Evolutionary conservation across 2,888 invertebrate genomes (phyloP), one percentile per base, ranked within the genome.

Genomic region (Halocaridina rubra): DNA sequence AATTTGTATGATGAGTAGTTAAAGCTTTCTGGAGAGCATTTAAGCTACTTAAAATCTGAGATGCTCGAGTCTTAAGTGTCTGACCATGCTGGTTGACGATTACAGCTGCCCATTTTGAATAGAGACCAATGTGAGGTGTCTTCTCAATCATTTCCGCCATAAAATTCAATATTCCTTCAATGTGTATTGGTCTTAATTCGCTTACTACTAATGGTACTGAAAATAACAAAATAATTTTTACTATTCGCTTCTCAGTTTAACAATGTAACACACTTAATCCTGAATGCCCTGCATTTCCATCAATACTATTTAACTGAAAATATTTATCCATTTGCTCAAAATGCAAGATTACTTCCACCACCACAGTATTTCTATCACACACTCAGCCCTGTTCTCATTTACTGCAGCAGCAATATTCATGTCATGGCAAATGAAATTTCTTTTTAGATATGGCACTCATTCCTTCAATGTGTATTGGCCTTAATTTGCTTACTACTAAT

Each of bases 111-210:
- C 98, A 98, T 67, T 93, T 91, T 53, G 98, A 92, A 90, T 98
- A 96, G 90, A 97, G 98, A 90, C 98, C 96, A 61, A 99, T 90
- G 90, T 98, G 98, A 0, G 93, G 92, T 0, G 96, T 95, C 39
- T 92, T 93, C 89, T 96, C 97, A 27, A 98, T 90, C 74, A 94
- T 93, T 1, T 93, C 93, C 0, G 95, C 94, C 57, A 97, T 90
- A 89, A 95, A 94, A 85, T 92, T 92, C 16, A 98, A 91, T 29
- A 96, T 91, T 39, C 95, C 93, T 90, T 95, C 95, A 0, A 95
- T 92, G 90, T 96, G 98, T 85, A 94, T 92, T 13, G 94, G 93
- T 0, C 96, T 94, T 71, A 99, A 91, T 84, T 92, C 93, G 0
- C 92, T 90, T 24, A 94, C 93, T 61, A 96, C 94, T 79, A 97